Conservation (phyloP, 2,113 vertebrate species). For the Mirza zaza region DNA sequence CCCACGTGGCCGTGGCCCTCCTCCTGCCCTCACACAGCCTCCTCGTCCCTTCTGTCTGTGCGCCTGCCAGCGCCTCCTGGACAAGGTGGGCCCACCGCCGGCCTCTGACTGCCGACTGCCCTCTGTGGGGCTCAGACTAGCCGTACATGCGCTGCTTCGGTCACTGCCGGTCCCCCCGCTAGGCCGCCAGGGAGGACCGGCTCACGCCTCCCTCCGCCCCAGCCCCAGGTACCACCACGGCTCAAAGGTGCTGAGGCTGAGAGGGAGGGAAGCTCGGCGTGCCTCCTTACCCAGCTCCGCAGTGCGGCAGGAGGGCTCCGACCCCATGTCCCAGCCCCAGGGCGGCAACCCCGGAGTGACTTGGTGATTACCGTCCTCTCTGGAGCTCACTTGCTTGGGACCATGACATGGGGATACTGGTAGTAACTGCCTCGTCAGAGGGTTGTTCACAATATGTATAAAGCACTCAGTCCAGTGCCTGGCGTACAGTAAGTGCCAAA, state of each 20-base stretch:
- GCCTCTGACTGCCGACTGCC: fast-evolving
- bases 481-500: neutral
- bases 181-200: fast-evolving
- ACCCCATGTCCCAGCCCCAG: fast-evolving
- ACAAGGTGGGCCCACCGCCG: fast-evolving
- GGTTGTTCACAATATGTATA: fast-evolving
- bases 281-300: fast-evolving
- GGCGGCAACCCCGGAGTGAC: neutral
- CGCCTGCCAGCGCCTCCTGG: too few species aligned
- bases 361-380: neutral
- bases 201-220: fast-evolving
- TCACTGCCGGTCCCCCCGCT: fast-evolving
- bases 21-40: fast-evolving
- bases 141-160: fast-evolving
- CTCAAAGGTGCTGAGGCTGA: fast-evolving
- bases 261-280: fast-evolving
- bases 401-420: fast-evolving
- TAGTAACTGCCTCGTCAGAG: fast-evolving
- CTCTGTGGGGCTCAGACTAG: fast-evolving
- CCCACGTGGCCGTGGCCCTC: fast-evolving
- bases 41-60: neutral
- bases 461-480: fast-evolving
- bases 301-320: fast-evolving
- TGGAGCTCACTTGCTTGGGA: too few species aligned
- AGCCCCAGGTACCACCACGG: fast-evolving